phyloP scores from a whole-genome alignment of 2,797 vertebrate species.

The Onychomys leucogaster region DNA sequence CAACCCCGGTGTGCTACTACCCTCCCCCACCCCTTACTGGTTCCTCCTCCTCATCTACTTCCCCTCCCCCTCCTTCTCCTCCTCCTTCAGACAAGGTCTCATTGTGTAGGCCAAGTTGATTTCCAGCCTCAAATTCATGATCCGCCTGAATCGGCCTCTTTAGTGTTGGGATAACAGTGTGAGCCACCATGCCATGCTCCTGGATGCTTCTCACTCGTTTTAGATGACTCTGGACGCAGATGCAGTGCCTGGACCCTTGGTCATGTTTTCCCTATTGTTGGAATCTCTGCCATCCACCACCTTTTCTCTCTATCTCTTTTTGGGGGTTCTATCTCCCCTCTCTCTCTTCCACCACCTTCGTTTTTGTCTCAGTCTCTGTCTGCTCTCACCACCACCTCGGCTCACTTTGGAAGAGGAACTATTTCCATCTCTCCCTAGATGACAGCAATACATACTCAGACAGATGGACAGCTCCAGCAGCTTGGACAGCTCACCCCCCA shows the following conservation, averaged over 20 bases:
- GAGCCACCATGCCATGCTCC: not conserved
- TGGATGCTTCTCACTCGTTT: not conserved
- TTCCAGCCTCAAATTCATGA: not conserved
- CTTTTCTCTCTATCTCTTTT: not conserved
- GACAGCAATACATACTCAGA: conserved; percentile 71
- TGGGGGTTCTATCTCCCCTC: not conserved
- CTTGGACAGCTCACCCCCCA: too few relatives aligned
- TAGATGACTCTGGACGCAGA: not conserved
- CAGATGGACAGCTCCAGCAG: conserved; percentile 57
- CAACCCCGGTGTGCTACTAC: too few relatives aligned
- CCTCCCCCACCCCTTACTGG: not conserved
- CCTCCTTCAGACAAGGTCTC: not conserved
- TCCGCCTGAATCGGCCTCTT: not conserved
- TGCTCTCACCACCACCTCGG: not conserved
- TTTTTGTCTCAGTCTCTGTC: not conserved
- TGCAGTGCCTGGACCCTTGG: not conserved
- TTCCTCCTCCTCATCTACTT: not conserved
- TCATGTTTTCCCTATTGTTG: not conserved
- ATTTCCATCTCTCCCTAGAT: conserved; percentile 74
- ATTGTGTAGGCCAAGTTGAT: not conserved
- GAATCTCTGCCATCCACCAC: not conserved
- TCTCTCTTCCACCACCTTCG: not conserved
- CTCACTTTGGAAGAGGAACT: conserved; percentile 3
- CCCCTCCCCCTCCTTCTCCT: too few relatives aligned
- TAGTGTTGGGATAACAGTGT: not conserved